A percentile compares a stretch with the other conserved stretches of the same genome.
These are phyloP conservation scores for Polietes domitor DNA, from an alignment of 2,888 invertebrate species.

Conservation along the genomic window DNA sequence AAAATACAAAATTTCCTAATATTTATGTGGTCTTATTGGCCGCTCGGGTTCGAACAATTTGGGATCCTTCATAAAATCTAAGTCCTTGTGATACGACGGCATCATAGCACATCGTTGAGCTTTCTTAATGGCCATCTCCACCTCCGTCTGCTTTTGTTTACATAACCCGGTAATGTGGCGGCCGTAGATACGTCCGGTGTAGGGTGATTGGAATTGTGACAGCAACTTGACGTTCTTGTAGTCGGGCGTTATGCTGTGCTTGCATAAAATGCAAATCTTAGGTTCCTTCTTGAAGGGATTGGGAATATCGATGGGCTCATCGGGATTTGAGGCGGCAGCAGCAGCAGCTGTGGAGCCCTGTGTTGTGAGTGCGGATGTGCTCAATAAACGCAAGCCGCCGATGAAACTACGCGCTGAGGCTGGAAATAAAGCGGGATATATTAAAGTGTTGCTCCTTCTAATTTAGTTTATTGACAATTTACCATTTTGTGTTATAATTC, in stretches of 20 bases:
- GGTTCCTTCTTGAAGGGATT: conserved; percentile 92
- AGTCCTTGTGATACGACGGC: conserved; percentile 91
- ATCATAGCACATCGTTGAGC: conserved; percentile 91
- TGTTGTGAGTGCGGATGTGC: conserved; percentile 37
- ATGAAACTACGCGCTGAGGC: conserved; percentile 61
- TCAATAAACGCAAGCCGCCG: conserved; percentile 60
- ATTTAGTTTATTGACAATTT: conserved; percentile 48
- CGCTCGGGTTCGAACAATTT: conserved; percentile 93
- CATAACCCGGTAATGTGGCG: conserved; percentile 97
- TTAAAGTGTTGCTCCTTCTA: not conserved
- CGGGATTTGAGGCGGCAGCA: conserved; percentile 64
- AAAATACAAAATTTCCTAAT: conserved; percentile 81
- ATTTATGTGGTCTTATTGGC: conserved; percentile 90
- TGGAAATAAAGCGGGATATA: conserved; percentile 16
- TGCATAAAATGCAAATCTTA: conserved; percentile 90
- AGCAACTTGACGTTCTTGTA: conserved; percentile 95
- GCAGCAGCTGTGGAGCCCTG: not conserved
- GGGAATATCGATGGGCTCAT: conserved; percentile 83
- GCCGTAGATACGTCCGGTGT: conserved; percentile 95
- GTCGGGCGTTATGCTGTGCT: conserved; percentile 89
- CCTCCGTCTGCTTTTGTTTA: conserved; percentile 87
- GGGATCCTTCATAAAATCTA: conserved; percentile 92
- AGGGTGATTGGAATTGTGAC: conserved; percentile 97
- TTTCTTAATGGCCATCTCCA: conserved; percentile 88
- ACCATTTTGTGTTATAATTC: conserved; percentile 70